Evolutionary conservation across 2,797 vertebrate genomes (phyloP), one percentile per base, ranked within the genome.

Genomic region (Hemibagrus guttatus): DNA sequence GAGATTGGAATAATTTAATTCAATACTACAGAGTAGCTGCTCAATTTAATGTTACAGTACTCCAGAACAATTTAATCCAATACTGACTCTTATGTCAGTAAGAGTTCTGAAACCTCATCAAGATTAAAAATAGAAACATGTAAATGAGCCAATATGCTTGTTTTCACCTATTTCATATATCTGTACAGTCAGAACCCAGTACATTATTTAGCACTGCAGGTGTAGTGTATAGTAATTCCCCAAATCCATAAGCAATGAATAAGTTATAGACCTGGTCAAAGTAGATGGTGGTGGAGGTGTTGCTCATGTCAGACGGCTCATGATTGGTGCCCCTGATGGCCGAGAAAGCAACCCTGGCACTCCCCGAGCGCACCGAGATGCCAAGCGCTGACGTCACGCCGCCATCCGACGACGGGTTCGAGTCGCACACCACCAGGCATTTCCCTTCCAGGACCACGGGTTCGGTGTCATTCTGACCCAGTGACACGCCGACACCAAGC

Each of bases 361-460:
- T 96, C 79, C 96, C 98, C 14, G 98, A 97, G 89, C 97, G 96
- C 88, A 98, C 97, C 19, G 97, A 98, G 91, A 98, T 98, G 92
- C 97, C 97, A 86, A 98, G 95, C 16, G 98, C 98, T 66, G 98
- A 99, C 79, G 98, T 98, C 93, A 98, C 97, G 8, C 94, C 97
- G 89, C 97, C 97, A 91, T 99, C 98, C 88, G 97, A 97, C 1
- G 98, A 98, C 14, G 98, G 98, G 95, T 96, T 99, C 79, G 98
- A 99, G 93, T 99, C 98, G 93, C 98, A 99, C 88, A 99, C 98
- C 93, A 99, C 98, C 82, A 99, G 95, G 93, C 98, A 99, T 92
- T 99, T 99, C 75, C 98, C 98, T 91, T 99, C 98, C 90, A 99
- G 94, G 86, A 99, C 98, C 92, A 99, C 99, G 92, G 98, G 98